phyloP scores from a whole-genome alignment of 2,888 invertebrate species.

The Drosophila leonis region DNA sequence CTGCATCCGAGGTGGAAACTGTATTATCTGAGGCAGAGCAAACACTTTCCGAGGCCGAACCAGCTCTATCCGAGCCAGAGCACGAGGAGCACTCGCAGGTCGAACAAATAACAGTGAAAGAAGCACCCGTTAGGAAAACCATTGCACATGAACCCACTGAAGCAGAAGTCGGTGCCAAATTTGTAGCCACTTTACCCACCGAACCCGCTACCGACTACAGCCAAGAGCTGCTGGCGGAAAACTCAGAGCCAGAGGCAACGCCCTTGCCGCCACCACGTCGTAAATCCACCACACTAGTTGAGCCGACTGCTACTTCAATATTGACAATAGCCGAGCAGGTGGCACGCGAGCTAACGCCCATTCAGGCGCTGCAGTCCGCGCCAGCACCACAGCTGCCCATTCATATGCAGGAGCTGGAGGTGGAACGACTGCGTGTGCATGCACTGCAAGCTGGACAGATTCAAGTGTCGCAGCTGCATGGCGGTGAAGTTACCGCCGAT shows the following conservation, averaged over 20 bases:
- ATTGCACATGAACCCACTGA: slow-evolving; percentile 63
- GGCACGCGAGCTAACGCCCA: slow-evolving; percentile 45
- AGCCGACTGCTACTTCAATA: slow-evolving; percentile 41
- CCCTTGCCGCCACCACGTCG: slow-evolving; percentile 82
- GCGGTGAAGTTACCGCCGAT: slow-evolving; percentile 89
- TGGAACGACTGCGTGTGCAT: slow-evolving; percentile 91
- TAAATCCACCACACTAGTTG: slow-evolving; percentile 78
- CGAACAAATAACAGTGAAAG: slow-evolving; percentile 17
- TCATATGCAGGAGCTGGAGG: slow-evolving; percentile 90
- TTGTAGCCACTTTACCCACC: slow-evolving; percentile 65
- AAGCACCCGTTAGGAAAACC: slow-evolving; percentile 42
- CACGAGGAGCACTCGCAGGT: slow-evolving; percentile 24
- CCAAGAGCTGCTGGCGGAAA: slow-evolving; percentile 30
- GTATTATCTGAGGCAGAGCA: slow-evolving; percentile 47
- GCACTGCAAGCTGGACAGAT: slow-evolving; percentile 93
- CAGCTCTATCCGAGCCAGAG: slow-evolving; percentile 6
- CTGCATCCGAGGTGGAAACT: slow-evolving; percentile 32
- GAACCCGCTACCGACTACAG: slow-evolving; percentile 56
- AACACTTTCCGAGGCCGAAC: slow-evolving; percentile 16
- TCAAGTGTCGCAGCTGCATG: slow-evolving; percentile 92
- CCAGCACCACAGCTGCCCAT: slow-evolving; percentile 59
- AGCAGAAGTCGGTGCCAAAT: slow-evolving; percentile 59
- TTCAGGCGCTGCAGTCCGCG: slow-evolving; percentile 50
- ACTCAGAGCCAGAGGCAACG: slow-evolving; percentile 38
- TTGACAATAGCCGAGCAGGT: slow-evolving; percentile 56